Percentiles rank a stretch among this genome's conserved stretches.
Conservation (phyloP, 2,888 invertebrate species). For the Biston stratarius region DNA sequence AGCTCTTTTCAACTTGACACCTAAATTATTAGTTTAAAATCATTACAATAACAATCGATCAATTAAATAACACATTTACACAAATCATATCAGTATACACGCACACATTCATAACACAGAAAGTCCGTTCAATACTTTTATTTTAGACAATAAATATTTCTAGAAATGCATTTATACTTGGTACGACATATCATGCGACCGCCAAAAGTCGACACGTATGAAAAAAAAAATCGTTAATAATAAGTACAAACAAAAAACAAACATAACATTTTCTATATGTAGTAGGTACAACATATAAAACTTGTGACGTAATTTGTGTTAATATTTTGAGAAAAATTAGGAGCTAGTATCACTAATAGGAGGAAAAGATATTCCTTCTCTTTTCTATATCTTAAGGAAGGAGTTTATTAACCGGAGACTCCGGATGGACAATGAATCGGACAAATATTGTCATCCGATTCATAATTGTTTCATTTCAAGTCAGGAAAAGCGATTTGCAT, state of each 20-base stretch:
- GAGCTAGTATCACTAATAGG: conserved; percentile 86
- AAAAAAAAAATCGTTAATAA: conserved; percentile 68
- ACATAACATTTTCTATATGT: conserved; percentile 81
- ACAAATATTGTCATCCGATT: conserved; percentile 82
- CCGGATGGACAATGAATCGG: conserved; percentile 72
- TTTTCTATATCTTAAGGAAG: conserved; percentile 40
- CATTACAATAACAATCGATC: conserved; percentile 76
- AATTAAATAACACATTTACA: conserved; percentile 84
- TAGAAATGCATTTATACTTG: conserved; percentile 85
- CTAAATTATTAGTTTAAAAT: conserved; percentile 52
- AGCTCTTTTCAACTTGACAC: conserved; percentile 68
- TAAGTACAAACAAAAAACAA: conserved; percentile 82
- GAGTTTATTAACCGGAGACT: conserved; percentile 61
- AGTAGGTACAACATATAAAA: conserved; percentile 74
- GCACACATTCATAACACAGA: conserved; percentile 78
- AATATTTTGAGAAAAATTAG: conserved; percentile 81
- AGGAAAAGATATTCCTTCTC: conserved; percentile 82
- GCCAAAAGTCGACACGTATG: conserved; percentile 60
- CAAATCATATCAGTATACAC: conserved; percentile 72
- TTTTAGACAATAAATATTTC: conserved; percentile 84
- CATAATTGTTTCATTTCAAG: conserved; percentile 82
- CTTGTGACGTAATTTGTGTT: conserved; percentile 85
- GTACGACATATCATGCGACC: conserved; percentile 77
- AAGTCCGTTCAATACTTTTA: conserved; percentile 76
- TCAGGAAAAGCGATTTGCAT: conserved; percentile 63